Percentiles rank a stretch among this genome's conserved stretches.
Conservation (phyloP, 2,888 invertebrate genomes). For the Teinopalpus imperialis region DNA sequence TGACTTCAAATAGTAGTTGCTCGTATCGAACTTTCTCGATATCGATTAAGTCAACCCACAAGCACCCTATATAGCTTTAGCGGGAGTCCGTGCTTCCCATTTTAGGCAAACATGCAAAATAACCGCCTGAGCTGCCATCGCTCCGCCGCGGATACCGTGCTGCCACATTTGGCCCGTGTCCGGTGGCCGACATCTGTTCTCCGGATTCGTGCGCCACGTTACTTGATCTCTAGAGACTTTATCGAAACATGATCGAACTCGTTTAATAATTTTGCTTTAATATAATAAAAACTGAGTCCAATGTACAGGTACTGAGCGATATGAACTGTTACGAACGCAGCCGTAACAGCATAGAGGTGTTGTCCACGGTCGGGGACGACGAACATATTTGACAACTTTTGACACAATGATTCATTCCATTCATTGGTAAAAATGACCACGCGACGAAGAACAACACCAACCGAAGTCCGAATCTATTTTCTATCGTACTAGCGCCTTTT, state of each 20-base stretch:
- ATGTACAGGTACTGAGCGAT: too few species aligned
- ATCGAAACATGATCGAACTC: slow-evolving; percentile 16
- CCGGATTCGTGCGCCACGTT: slow-evolving; percentile 24
- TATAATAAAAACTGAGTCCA: too few species aligned
- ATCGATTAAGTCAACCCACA: slow-evolving; percentile 21
- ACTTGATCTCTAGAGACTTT: slow-evolving; percentile 13
- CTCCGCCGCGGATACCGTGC: slow-evolving; percentile 29
- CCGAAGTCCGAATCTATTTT: too few species aligned
- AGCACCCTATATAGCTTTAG: slow-evolving; percentile 25
- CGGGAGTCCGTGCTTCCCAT: slow-evolving; percentile 30
- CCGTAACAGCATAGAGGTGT: too few species aligned
- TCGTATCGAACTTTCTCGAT: slow-evolving; percentile 16
- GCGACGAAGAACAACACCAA: too few species aligned
- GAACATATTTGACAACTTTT: too few species aligned
- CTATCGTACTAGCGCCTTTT: too few species aligned
- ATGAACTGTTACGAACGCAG: too few species aligned
- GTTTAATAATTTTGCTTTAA: slow-evolving; percentile 19
- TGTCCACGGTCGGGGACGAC: too few species aligned
- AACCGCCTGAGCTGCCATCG: slow-evolving; percentile 33
- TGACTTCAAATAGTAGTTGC: neutral
- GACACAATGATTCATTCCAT: too few species aligned
- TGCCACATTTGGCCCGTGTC: slow-evolving; percentile 38
- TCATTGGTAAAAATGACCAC: too few species aligned
- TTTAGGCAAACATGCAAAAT: slow-evolving; percentile 42
- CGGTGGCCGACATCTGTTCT: slow-evolving; percentile 38